Evolutionary conservation across 2,797 vertebrate species (phyloP).

Genomic region (Rhinella marina): DNA sequence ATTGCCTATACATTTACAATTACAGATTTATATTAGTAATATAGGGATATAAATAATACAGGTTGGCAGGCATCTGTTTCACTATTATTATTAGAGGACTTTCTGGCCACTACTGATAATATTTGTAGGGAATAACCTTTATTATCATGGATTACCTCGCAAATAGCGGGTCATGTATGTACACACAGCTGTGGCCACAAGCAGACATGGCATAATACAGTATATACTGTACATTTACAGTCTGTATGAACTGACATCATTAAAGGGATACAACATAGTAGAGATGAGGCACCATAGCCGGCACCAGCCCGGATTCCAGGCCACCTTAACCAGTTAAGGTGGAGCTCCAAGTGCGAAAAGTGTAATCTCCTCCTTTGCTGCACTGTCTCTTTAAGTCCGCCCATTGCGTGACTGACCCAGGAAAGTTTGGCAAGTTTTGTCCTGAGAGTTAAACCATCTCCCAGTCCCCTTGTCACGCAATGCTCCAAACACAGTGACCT

Average conservation of each 20-base stretch:
- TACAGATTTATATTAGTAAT: background rate
- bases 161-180: background rate
- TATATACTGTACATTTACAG: background rate
- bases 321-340: constrained; percentile 58
- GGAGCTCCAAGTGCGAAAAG: background rate
- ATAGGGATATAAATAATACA: background rate
- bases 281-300: background rate
- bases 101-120: background rate
- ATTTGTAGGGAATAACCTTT: background rate
- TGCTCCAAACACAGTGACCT: background rate
- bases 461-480: constrained; percentile 74
- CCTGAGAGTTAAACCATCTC: constrained; percentile 62
- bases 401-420: constrained; percentile 74
- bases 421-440: constrained; percentile 62
- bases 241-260: background rate
- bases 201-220: background rate
- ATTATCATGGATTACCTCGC: background rate
- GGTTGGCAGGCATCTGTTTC: background rate
- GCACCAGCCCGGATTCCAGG: background rate
- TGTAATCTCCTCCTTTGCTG: constrained; percentile 29
- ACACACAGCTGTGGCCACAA: background rate
- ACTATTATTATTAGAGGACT: background rate
- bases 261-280: background rate
- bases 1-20: background rate
- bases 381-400: constrained; percentile 62